These are phyloP conservation scores for Pyxicephalus adspersus DNA, from an alignment of 2,113 vertebrate species.

Conservation along the genomic window DNA sequence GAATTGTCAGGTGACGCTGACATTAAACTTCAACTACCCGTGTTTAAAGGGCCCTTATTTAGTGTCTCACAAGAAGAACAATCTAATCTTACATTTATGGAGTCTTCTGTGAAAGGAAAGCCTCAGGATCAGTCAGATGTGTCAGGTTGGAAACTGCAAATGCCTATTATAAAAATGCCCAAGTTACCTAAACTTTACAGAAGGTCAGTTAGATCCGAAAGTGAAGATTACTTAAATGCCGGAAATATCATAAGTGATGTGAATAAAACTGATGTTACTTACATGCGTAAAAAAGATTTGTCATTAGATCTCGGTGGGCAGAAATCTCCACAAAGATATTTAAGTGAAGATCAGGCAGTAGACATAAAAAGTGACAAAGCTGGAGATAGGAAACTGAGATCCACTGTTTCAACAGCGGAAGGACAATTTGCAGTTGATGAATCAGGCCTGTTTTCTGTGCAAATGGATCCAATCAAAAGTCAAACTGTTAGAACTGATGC, in stretches of 20 bases:
- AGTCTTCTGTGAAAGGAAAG: slow-evolving; percentile 1
- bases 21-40: slow-evolving; percentile 48
- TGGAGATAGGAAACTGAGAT: not conserved
- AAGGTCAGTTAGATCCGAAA: slow-evolving; percentile 20
- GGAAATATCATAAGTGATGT: not conserved
- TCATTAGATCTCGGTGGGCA: not conserved
- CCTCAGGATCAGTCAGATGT: slow-evolving; percentile 55
- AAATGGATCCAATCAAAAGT: not conserved
- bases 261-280: not conserved
- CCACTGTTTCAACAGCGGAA: not conserved
- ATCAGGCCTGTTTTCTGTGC: not conserved
- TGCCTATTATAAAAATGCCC: slow-evolving; percentile 44
- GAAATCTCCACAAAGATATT: not conserved
- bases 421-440: not conserved
- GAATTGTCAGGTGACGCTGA: not conserved
- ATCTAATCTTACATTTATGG: not conserved
- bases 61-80: slow-evolving; percentile 42
- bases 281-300: not conserved
- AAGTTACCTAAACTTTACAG: slow-evolving; percentile 22
- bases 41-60: slow-evolving; percentile 54
- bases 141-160: slow-evolving; percentile 40
- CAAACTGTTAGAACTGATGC: not conserved
- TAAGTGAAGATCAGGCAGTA: not conserved
- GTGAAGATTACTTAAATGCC: not conserved
- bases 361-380: not conserved